Base-by-base conservation (phyloP, 2,888 invertebrate genomes). In the Caprella mutica region DNA sequence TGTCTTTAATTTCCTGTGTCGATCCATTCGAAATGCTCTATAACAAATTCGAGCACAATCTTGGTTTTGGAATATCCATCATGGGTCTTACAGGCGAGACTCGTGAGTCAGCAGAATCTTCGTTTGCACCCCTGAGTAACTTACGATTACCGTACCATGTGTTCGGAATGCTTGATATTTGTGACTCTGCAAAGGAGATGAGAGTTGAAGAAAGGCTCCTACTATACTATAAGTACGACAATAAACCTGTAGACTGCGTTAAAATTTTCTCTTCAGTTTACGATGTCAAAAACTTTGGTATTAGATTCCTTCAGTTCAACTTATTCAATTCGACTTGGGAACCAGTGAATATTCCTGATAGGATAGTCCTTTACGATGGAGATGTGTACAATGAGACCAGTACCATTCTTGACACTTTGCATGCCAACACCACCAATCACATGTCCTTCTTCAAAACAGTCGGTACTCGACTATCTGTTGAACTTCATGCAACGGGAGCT, bases 151-250 rank as follows among this genome's bases (percentile, higher is more conserved):
- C 96, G 0, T 93, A 93, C 70, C 82, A 90, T 69, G 74, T 93
- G 38, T 96, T 93, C 73, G 66, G 97, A 29, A 75, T 98, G 68
- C 82, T 99, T 17, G 93, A 97, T 67, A 92, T 97, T 67, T 99
- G 98, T 72, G 92, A 94, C 70, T 86, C 93, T 1, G 84, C 85
- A 55, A 98, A 98, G 75, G 86, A 88, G 70, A 82, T 98, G 17
- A 78, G 80, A 2, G 81, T 98, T 1, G 87, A 91, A 71, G 92
- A 96, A 70, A 78, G 96, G 46, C 81, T 96, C 5, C 73, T 97
- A 0, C 71, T 98, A 21, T 98, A 94, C 71, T 96, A 93, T 74
- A 97, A 96, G 72, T 98, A 98, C 69, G 92, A 93, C 69, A 93
- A 93, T 67, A 83, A 85, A 71, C 90, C 94, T 0, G 88, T 94